Conservation (phyloP, 2,113 vertebrate species). For the Tragulus kanchil region DNA sequence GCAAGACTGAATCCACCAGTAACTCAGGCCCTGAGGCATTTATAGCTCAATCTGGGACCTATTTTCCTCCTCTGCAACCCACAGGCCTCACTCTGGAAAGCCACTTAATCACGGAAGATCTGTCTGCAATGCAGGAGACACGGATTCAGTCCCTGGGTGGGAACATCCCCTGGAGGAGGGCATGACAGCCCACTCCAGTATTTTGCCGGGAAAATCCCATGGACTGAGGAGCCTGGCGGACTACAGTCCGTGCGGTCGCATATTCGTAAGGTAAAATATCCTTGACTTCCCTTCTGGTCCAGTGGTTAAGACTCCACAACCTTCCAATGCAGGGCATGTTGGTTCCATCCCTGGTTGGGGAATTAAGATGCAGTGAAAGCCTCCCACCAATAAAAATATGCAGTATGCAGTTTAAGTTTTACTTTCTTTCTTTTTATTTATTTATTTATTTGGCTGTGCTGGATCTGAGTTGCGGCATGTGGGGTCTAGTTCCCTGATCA, state of each 20-base stretch:
- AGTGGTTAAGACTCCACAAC: background rate
- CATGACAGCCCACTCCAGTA: background rate
- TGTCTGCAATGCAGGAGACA: background rate
- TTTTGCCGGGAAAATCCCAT: background rate
- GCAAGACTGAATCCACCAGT: background rate
- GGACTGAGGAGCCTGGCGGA: background rate
- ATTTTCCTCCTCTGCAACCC: background rate
- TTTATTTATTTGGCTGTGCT: no score
- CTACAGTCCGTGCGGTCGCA: background rate
- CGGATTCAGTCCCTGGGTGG: background rate
- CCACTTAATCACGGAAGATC: background rate
- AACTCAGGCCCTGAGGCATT: background rate
- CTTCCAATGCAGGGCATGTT: background rate
- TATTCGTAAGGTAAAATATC: accelerated
- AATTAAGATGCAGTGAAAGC: background rate
- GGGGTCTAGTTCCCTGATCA: no score
- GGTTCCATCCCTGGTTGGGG: background rate
- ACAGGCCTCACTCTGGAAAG: background rate
- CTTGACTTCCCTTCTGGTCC: background rate
- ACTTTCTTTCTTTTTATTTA: background rate
- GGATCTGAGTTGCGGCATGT: no score
- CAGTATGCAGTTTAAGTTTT: background rate
- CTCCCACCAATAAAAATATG: background rate
- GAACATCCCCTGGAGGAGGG: background rate
- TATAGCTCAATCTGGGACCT: background rate